These are phyloP conservation scores for Cyanoderma ruficeps DNA, from an alignment of 2,113 vertebrate species.

Conservation along the genomic window DNA sequence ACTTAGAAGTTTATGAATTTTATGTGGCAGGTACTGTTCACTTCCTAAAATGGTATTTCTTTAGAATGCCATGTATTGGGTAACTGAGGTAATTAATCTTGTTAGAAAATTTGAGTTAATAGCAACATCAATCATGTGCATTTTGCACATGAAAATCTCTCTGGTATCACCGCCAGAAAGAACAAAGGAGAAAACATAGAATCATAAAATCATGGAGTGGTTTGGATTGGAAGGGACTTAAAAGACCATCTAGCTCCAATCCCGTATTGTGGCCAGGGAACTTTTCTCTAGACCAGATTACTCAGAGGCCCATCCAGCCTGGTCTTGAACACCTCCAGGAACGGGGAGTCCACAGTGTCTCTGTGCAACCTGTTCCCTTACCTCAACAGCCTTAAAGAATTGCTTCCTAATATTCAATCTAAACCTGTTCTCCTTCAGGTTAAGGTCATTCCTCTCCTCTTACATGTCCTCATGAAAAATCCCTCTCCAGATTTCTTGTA, in stretches of 20 bases:
- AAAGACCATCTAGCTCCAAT: neutral
- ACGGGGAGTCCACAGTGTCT: neutral
- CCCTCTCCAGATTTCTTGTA: neutral
- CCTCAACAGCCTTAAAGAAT: neutral
- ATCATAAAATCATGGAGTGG: neutral
- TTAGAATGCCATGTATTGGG: neutral
- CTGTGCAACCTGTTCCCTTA: neutral
- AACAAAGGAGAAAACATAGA: neutral
- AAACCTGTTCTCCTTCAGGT: neutral
- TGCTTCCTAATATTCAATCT: neutral
- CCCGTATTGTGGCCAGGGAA: neutral
- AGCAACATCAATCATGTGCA: neutral
- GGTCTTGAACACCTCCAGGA: neutral
- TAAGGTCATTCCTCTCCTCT: neutral
- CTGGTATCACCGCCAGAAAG: neutral
- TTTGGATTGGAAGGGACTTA: neutral
- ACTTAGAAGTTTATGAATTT: neutral
- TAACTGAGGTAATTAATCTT: neutral
- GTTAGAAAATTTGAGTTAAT: neutral
- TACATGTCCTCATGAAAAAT: neutral
- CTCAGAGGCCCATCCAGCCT: neutral
- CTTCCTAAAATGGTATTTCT: slow-evolving; percentile 12
- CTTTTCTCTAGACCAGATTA: neutral
- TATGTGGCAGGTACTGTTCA: neutral
- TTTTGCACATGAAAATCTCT: neutral